A percentile compares a stretch with the other conserved stretches of the same genome.
Evolutionary conservation across 2,888 invertebrate genomes (phyloP).

Genomic region (Drosophila demipolita): DNA sequence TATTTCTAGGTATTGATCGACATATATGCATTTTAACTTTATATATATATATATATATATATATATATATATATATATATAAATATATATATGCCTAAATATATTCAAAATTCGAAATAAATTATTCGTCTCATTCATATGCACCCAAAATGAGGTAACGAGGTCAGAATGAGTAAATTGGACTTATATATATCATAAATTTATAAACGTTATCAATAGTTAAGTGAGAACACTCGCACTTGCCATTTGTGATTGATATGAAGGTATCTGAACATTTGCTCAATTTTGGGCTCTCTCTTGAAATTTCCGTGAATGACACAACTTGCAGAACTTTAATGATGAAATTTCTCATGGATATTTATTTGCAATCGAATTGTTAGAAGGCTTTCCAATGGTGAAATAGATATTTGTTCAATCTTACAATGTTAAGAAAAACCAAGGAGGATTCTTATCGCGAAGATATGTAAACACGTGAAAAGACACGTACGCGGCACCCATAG

Average conservation of each 20-base stretch:
- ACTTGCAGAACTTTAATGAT: background rate
- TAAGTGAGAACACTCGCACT: background rate
- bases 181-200: no score
- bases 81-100: background rate
- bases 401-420: no score
- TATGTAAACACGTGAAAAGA: no score
- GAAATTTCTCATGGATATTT: constrained; percentile 17
- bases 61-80: background rate
- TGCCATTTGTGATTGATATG: background rate
- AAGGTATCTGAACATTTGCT: background rate
- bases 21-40: background rate
- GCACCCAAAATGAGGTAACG: background rate
- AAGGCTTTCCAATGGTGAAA: background rate
- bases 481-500: no score
- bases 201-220: background rate
- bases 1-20: constrained; percentile 38
- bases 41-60: background rate
- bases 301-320: constrained; percentile 25
- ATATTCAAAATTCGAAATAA: background rate
- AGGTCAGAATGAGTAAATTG: background rate
- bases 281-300: background rate
- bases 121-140: background rate
- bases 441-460: no score
- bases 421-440: no score
- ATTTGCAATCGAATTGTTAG: constrained; percentile 1